These are phyloP conservation scores for Leptocoma aspasia DNA, from an alignment of 2,113 vertebrate species.

Conservation along the genomic window DNA sequence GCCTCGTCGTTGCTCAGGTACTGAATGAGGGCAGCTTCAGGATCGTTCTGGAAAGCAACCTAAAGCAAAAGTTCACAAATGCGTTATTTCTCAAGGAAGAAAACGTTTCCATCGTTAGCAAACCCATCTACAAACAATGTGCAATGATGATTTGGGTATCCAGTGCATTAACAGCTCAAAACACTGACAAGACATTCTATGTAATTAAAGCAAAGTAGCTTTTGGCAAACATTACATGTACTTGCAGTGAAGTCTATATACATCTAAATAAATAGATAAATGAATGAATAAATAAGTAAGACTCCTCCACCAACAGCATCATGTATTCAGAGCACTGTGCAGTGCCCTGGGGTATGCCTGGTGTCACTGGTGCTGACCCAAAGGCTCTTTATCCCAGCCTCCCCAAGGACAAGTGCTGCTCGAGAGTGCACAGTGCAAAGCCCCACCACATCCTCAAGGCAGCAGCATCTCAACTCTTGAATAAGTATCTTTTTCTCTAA, in stretches of 20 bases:
- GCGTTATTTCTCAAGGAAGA: neutral
- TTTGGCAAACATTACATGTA: neutral
- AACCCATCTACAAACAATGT: neutral
- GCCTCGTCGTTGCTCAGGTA: constrained; percentile 92
- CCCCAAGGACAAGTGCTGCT: neutral
- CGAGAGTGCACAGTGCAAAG: accelerated
- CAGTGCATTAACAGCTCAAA: neutral
- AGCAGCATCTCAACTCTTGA: neutral
- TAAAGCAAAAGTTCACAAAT: constrained; percentile 37
- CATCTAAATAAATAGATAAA: neutral
- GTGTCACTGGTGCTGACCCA: neutral
- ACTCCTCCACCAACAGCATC: neutral
- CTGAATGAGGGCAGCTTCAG: constrained; percentile 92
- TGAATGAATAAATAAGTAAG: neutral
- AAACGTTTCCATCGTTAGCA: neutral
- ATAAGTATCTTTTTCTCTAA: neutral
- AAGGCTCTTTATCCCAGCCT: neutral
- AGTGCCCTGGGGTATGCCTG: neutral
- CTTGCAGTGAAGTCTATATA: neutral
- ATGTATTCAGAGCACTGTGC: neutral
- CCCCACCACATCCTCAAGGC: neutral
- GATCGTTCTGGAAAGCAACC: constrained; percentile 94
- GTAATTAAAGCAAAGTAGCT: neutral
- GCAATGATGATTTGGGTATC: neutral
- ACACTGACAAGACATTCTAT: neutral